Percentiles rank a stretch among this genome's conserved stretches.
These are phyloP conservation scores for Euzophera pinguis DNA, from an alignment of 2,888 invertebrate genomes.

Conservation along the genomic window DNA sequence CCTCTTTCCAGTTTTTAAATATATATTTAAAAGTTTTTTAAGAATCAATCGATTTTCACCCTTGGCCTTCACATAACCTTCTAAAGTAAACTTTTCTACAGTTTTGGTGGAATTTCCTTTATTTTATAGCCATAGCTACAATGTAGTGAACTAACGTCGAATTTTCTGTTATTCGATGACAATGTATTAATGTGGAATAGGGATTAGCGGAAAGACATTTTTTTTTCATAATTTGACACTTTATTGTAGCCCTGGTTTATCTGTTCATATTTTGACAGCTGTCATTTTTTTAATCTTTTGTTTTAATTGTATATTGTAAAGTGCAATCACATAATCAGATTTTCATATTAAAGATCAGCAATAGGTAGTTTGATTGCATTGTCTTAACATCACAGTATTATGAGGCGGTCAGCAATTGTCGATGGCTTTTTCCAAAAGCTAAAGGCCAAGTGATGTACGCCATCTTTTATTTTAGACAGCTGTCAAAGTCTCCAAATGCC, in stretches of 20 bases:
- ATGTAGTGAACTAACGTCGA: too few relatives aligned
- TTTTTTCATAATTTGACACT: neutral
- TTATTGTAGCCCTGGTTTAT: neutral
- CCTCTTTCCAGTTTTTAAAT: too few relatives aligned
- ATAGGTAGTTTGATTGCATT: neutral
- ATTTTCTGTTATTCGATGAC: neutral
- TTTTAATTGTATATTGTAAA: neutral
- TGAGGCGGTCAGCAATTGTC: neutral
- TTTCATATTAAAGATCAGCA: too few relatives aligned
- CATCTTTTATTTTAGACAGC: neutral
- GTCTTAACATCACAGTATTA: neutral
- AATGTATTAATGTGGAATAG: neutral
- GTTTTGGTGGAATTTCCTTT: too few relatives aligned
- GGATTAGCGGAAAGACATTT: neutral
- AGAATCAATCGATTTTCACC: too few relatives aligned
- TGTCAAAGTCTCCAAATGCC: conserved; percentile 20
- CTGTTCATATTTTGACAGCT: conserved; percentile 2
- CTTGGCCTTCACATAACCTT: too few relatives aligned
- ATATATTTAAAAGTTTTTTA: too few relatives aligned
- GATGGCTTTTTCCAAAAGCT: neutral
- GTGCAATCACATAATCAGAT: too few relatives aligned
- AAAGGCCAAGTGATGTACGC: neutral
- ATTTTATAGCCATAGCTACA: too few relatives aligned
- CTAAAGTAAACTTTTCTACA: too few relatives aligned
- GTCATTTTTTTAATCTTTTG: neutral